A percentile compares a stretch with the other conserved stretches of the same genome.
Evolutionary conservation across 1,140 invertebrate genomes (phyloP).

Genomic region (Batillaria attramentaria): DNA sequence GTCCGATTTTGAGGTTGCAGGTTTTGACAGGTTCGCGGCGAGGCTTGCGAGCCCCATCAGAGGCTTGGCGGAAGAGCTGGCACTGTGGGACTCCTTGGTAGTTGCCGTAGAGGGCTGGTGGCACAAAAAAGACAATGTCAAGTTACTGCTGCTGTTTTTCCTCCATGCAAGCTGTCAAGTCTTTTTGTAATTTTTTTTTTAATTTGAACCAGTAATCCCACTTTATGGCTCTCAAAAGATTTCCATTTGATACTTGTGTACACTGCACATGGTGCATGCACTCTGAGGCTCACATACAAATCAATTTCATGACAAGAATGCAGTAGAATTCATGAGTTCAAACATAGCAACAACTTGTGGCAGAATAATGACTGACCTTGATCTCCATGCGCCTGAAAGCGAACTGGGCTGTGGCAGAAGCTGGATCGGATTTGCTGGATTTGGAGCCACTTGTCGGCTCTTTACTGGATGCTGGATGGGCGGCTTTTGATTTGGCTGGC

Average conservation of each 20-base stretch:
- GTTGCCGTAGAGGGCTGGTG: constrained; percentile 27
- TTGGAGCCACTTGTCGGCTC: constrained; percentile 29
- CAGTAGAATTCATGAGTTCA: too few species aligned
- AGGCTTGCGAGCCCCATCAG: constrained; percentile 70
- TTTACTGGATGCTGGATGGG: constrained; percentile 23
- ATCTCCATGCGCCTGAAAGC: constrained; percentile 24
- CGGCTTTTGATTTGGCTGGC: constrained; percentile 45
- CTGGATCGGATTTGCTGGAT: constrained; percentile 26
- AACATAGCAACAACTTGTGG: neutral
- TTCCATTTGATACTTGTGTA: neutral
- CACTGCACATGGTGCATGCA: too few species aligned
- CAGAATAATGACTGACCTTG: constrained; percentile 15
- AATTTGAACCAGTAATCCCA: neutral
- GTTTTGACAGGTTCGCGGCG: constrained; percentile 70
- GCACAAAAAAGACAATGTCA: neutral
- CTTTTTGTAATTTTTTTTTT: neutral
- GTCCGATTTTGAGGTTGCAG: constrained; percentile 50
- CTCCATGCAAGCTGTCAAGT: neutral
- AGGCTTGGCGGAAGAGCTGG: constrained; percentile 59
- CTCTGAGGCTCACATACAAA: too few species aligned
- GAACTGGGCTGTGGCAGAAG: constrained; percentile 4
- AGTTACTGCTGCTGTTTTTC: neutral
- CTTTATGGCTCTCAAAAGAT: neutral
- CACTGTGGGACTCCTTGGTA: constrained; percentile 33
- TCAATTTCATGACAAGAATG: too few species aligned